These are phyloP conservation scores for Digitonthophagus gazella DNA, from an alignment of 2,888 invertebrate genomes.

Conservation along the genomic window DNA sequence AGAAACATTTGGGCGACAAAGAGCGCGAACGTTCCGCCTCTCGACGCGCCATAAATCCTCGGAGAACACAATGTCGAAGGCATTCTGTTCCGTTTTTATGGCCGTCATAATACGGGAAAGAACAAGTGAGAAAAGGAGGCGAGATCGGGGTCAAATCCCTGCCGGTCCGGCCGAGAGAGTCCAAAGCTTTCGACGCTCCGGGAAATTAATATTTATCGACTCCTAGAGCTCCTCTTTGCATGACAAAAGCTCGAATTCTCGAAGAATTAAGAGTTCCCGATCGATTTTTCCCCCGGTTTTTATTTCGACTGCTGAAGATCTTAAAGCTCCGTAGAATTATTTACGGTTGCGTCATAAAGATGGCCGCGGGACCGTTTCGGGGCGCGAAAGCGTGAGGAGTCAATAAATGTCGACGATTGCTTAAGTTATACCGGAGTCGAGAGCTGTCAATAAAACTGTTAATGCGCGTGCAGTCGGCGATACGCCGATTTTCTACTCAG, in stretches of 20 bases:
- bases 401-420: conserved; percentile 40
- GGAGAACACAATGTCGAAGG: neutral
- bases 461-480: conserved; percentile 30
- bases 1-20: neutral
- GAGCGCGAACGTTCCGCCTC: neutral
- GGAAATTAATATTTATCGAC: neutral
- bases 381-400: conserved; percentile 22
- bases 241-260: neutral
- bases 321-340: conserved; percentile 35
- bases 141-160: neutral
- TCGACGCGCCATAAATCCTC: neutral
- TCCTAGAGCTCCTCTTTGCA: neutral
- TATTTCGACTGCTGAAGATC: neutral
- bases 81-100: conserved; percentile 5
- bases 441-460: conserved; percentile 36
- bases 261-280: neutral
- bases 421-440: conserved; percentile 37
- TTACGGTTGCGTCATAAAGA: conserved; percentile 40
- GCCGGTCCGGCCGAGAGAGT: neutral
- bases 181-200: neutral
- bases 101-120: conserved; percentile 11
- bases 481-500: conserved; percentile 32
- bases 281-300: neutral
- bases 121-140: conserved; percentile 13
- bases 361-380: conserved; percentile 37